These are phyloP conservation scores for Elegia similella DNA, from an alignment of 2,888 invertebrate genomes.

Conservation along the genomic window DNA sequence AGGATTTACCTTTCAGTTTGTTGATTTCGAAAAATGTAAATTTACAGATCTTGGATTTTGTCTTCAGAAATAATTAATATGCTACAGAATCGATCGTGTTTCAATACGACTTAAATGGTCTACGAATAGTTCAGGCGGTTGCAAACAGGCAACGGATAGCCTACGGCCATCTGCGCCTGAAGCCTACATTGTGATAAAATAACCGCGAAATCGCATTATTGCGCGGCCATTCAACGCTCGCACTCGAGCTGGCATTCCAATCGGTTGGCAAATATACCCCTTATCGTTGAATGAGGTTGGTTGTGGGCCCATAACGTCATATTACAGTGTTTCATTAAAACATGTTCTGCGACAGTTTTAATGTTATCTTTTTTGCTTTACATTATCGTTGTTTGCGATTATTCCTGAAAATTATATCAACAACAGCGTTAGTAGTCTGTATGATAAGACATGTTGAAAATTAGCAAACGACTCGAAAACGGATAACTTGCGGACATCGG, in stretches of 20 bases:
- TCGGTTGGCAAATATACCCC: slow-evolving; percentile 50
- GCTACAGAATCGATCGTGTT: background rate
- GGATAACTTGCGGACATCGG: slow-evolving; percentile 55
- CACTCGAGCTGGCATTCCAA: slow-evolving; percentile 53
- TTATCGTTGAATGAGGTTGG: slow-evolving; percentile 40
- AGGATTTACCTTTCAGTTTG: too few relatives aligned
- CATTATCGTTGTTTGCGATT: too few relatives aligned
- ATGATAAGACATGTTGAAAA: too few relatives aligned
- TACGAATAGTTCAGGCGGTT: slow-evolving; percentile 56
- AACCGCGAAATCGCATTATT: slow-evolving; percentile 77
- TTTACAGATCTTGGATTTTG: background rate
- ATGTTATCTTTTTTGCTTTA: background rate
- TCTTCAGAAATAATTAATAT: background rate
- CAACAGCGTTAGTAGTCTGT: too few relatives aligned
- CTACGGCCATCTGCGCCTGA: slow-evolving; percentile 59
- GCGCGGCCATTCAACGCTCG: slow-evolving; percentile 60
- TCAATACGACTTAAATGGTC: slow-evolving; percentile 25
- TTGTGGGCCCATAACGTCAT: slow-evolving; percentile 19
- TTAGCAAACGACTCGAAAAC: too few relatives aligned
- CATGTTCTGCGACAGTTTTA: too few relatives aligned
- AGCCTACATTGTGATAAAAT: slow-evolving; percentile 64
- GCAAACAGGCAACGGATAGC: slow-evolving; percentile 46
- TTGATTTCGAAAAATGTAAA: too few relatives aligned
- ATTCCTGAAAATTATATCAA: too few relatives aligned
- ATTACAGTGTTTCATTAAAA: too few relatives aligned